phyloP scores from a whole-genome alignment of 2,888 invertebrate genomes.

The Stenichneumon culpator region DNA sequence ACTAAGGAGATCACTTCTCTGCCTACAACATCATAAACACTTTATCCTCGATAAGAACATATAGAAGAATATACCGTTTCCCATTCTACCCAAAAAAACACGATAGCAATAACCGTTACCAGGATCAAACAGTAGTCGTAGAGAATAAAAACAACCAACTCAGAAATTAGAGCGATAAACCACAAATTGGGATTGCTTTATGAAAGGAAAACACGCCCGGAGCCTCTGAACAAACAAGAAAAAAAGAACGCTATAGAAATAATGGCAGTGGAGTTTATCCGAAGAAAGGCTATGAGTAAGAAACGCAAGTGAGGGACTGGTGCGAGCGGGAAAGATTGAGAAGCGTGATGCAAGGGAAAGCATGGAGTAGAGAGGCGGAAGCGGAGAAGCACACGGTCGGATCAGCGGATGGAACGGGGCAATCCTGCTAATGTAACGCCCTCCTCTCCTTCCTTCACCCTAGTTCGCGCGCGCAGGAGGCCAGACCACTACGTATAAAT shows the following conservation, averaged over 20 bases:
- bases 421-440: conserved; percentile 82
- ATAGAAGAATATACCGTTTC: background rate
- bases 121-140: background rate
- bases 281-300: conserved; percentile 51
- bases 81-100: background rate
- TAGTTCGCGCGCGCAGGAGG: conserved; percentile 64
- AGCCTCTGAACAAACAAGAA: background rate
- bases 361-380: conserved; percentile 43
- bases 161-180: background rate
- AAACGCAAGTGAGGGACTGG: conserved; percentile 38
- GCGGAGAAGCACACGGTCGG: conserved; percentile 56
- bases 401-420: conserved; percentile 74
- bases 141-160: background rate
- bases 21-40: background rate
- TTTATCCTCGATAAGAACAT: background rate
- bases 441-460: conserved; percentile 73
- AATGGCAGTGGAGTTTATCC: conserved; percentile 8
- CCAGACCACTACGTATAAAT: conserved; percentile 80
- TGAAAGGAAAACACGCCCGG: background rate
- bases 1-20: background rate
- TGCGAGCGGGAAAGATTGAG: conserved; percentile 59
- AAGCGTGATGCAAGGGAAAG: conserved; percentile 38
- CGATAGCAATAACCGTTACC: background rate
- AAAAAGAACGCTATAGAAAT: conserved; percentile 44
- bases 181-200: background rate